Percentiles rank a stretch among this genome's conserved stretches.
Evolutionary conservation across 2,797 vertebrate genomes (phyloP).

Genomic region (Oreonectes daqikongensis): DNA sequence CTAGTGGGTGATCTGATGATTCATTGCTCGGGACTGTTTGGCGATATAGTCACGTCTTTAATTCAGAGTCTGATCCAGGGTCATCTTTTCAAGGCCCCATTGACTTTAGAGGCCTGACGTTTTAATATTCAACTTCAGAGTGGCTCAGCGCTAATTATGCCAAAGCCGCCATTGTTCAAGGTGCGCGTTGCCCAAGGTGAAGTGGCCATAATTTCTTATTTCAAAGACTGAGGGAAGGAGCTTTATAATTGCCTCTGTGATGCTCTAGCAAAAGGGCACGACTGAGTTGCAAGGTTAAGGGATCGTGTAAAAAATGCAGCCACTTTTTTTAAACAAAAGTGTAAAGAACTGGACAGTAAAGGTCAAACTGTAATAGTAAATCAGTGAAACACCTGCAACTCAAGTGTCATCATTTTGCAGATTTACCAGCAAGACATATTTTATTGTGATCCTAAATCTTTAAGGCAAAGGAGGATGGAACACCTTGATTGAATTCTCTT

Average conservation of each 20-base stretch:
- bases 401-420: slow-evolving; percentile 44
- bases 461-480: slow-evolving; percentile 27
- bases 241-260: slow-evolving; percentile 36
- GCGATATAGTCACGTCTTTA: background rate
- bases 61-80: background rate
- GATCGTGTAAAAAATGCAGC: slow-evolving; percentile 11
- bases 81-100: slow-evolving; percentile 31
- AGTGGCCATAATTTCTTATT: slow-evolving; percentile 15
- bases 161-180: slow-evolving; percentile 39
- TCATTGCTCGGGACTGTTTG: background rate
- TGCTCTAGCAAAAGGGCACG: slow-evolving; percentile 34
- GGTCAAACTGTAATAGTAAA: slow-evolving; percentile 56
- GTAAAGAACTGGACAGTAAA: slow-evolving; percentile 43
- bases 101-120: slow-evolving; percentile 2
- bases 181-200: slow-evolving; percentile 17
- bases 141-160: slow-evolving; percentile 34
- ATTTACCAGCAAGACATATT: slow-evolving; percentile 45
- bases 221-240: slow-evolving; percentile 30
- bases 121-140: slow-evolving; percentile 37
- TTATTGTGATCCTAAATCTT: slow-evolving; percentile 48
- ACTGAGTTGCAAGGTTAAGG: slow-evolving; percentile 17
- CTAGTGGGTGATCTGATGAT: slow-evolving; percentile 3
- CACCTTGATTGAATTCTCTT: slow-evolving; percentile 53
- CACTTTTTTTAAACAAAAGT: background rate
- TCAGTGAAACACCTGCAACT: slow-evolving; percentile 2